phyloP scores from a whole-genome alignment of 2,797 vertebrate species.

The Gadopsis bispinosus region DNA sequence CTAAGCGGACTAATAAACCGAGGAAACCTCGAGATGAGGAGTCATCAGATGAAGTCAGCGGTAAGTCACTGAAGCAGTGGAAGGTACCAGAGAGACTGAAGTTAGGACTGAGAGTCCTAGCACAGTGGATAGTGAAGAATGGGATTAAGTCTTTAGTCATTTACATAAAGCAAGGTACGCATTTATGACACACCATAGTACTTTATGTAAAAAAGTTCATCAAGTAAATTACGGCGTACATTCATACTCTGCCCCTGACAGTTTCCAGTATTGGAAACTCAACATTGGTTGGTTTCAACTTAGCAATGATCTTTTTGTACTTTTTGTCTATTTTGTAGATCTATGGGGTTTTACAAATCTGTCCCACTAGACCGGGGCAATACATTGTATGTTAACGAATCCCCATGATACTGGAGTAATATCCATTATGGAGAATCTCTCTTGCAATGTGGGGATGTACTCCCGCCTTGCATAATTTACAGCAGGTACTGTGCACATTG shows the following conservation, averaged over 20 bases:
- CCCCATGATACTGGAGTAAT: not conserved
- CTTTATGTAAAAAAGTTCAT: not conserved
- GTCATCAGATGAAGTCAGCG: conserved; percentile 95
- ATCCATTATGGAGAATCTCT: not conserved
- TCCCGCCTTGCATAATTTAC: not conserved
- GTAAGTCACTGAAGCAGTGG: conserved; percentile 77
- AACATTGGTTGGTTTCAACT: not conserved
- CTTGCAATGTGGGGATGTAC: not conserved
- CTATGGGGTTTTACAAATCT: not conserved
- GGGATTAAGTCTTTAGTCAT: not conserved
- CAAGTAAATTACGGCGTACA: not conserved
- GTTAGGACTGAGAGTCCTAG: not conserved
- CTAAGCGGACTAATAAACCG: conserved; percentile 92
- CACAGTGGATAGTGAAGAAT: not conserved
- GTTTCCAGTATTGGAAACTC: not conserved
- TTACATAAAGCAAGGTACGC: not conserved
- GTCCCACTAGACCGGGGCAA: not conserved
- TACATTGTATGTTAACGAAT: not conserved
- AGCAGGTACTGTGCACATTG: not conserved
- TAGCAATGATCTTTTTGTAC: not conserved
- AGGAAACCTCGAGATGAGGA: conserved; percentile 93
- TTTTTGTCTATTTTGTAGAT: conserved; percentile 9
- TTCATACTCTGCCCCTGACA: not conserved
- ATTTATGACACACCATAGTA: not conserved
- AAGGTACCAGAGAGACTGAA: not conserved